Conservation (phyloP, 2,113 vertebrate species). For the Hyperoodon ampullatus region DNA sequence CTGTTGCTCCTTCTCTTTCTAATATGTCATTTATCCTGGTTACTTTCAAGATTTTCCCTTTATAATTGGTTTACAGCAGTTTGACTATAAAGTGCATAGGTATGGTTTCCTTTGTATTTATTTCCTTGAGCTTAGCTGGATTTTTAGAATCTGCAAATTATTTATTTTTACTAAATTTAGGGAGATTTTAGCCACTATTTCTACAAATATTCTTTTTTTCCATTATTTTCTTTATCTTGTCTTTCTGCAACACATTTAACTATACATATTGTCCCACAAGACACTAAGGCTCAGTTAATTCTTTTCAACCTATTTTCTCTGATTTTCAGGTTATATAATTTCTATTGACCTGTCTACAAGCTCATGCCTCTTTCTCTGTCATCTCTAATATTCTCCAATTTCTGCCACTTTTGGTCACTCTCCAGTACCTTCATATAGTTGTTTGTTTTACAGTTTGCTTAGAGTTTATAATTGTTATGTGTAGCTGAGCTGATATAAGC, state of each 20-base stretch:
- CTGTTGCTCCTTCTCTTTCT: background rate
- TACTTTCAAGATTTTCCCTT: background rate
- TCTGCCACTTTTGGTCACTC: background rate
- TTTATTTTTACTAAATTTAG: background rate
- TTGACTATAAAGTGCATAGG: background rate
- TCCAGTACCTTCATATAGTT: background rate
- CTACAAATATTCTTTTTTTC: background rate
- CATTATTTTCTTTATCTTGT: background rate
- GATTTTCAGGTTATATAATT: background rate
- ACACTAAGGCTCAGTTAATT: background rate
- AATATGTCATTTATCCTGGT: background rate
- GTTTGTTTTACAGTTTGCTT: background rate
- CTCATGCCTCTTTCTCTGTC: background rate
- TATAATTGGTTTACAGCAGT: background rate
- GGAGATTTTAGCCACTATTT: background rate
- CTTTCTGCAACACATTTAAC: background rate
- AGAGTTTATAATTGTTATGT: background rate
- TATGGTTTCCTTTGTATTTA: background rate
- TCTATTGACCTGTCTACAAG: background rate
- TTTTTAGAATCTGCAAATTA: background rate
- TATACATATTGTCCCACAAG: background rate
- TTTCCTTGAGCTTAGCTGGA: background rate
- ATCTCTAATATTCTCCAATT: background rate
- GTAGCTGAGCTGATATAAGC: background rate
- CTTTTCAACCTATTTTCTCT: background rate